phyloP scores from a whole-genome alignment of 2,888 invertebrate genomes.

The Fragum sueziense region DNA sequence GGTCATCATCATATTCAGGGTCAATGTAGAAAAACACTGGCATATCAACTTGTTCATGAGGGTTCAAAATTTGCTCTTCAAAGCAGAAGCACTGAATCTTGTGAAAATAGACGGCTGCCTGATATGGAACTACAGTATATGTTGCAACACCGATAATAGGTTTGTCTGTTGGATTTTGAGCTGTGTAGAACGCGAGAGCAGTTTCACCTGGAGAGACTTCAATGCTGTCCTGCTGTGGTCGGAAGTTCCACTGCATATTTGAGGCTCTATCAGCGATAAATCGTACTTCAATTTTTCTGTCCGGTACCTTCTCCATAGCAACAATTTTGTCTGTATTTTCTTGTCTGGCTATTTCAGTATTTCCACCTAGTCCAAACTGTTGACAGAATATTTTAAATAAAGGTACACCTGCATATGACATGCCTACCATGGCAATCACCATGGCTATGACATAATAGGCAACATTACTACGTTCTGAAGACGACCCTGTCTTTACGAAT shows the following conservation, averaged over 20 bases:
- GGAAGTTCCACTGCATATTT: slow-evolving; percentile 98
- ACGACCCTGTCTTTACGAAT: background rate
- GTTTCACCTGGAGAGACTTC: slow-evolving; percentile 97
- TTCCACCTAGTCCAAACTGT: slow-evolving; percentile 97
- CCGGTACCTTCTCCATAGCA: slow-evolving; percentile 88
- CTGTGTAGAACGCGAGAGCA: slow-evolving; percentile 98
- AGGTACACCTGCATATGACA: slow-evolving; percentile 98
- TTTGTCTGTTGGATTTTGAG: slow-evolving; percentile 93
- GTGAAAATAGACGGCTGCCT: slow-evolving; percentile 99
- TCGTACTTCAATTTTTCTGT: slow-evolving; percentile 85
- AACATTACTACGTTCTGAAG: slow-evolving; percentile 7
- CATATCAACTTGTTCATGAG: slow-evolving; percentile 96
- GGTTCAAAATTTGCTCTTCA: slow-evolving; percentile 98
- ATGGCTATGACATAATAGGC: slow-evolving; percentile 73
- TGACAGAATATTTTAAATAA: slow-evolving; percentile 79
- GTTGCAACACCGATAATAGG: slow-evolving; percentile 97
- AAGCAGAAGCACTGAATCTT: slow-evolving; percentile 99
- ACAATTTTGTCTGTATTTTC: slow-evolving; percentile 89
- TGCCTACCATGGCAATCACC: slow-evolving; percentile 86
- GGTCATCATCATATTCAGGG: slow-evolving; percentile 96
- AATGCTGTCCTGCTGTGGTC: slow-evolving; percentile 94
- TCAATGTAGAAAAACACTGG: slow-evolving; percentile 99
- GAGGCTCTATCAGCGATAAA: slow-evolving; percentile 97
- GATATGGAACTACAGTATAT: slow-evolving; percentile 98
- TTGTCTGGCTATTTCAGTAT: slow-evolving; percentile 77